Percentiles rank a stretch among this genome's conserved stretches.
Conservation (phyloP, 2,797 vertebrate species). For the Lagorchestes hirsutus region DNA sequence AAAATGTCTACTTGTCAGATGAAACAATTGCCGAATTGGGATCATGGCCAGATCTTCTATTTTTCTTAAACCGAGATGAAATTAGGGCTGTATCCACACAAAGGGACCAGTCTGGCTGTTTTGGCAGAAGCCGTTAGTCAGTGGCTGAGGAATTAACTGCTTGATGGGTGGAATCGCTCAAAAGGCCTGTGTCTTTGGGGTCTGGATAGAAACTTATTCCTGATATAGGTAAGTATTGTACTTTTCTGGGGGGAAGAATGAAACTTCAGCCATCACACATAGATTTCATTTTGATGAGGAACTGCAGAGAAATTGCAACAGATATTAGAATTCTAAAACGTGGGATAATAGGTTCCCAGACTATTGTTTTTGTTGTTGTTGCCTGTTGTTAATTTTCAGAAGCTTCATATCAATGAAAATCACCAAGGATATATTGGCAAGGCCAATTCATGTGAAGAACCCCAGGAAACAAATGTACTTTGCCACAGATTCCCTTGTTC, state of each 20-base stretch:
- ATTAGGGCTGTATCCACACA: neutral
- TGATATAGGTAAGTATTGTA: conserved; percentile 7
- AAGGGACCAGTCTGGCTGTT: neutral
- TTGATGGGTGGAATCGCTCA: neutral
- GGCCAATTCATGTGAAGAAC: conserved; percentile 78
- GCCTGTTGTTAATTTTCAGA: conserved; percentile 51
- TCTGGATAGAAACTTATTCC: conserved; percentile 1
- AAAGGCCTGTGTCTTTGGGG: neutral
- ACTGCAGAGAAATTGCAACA: conserved; percentile 5
- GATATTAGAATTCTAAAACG: conserved; percentile 14
- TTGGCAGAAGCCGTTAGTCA: conserved; percentile 21
- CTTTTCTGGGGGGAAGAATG: conserved; percentile 14
- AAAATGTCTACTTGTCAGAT: conserved; percentile 7
- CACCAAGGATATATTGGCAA: conserved; percentile 62
- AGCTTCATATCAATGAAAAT: conserved; percentile 62
- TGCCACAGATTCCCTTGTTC: conserved; percentile 78
- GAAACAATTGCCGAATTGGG: conserved; percentile 40
- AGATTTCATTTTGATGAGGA: conserved; percentile 24
- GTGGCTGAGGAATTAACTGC: neutral
- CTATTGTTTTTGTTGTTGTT: neutral
- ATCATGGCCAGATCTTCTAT: conserved; percentile 43
- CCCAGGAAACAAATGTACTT: conserved; percentile 74
- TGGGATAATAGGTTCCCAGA: conserved; percentile 21
- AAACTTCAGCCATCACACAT: neutral
- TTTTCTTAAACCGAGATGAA: conserved; percentile 43